These are phyloP conservation scores for Hemibagrus guttatus DNA, from an alignment of 2,797 vertebrate species.

Conservation along the genomic window DNA sequence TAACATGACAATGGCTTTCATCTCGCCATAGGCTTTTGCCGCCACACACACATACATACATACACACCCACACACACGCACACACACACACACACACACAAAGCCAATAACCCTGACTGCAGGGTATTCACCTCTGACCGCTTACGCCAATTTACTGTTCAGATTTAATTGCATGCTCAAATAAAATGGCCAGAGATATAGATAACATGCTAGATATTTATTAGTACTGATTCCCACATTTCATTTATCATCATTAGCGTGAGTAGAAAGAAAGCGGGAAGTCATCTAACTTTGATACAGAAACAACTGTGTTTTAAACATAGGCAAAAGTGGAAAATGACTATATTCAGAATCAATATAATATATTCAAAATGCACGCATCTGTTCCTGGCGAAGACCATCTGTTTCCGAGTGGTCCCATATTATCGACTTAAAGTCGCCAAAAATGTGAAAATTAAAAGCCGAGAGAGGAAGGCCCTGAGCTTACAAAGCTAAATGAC, in stretches of 20 bases:
- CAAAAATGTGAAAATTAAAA: constrained; percentile 50
- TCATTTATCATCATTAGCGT: constrained; percentile 11
- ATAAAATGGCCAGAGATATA: neutral
- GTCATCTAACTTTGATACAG: neutral
- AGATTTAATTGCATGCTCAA: constrained; percentile 14
- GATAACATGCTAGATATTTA: neutral
- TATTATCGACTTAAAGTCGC: constrained; percentile 47
- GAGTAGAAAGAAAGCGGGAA: neutral
- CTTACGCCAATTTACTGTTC: constrained; percentile 17
- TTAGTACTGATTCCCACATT: constrained; percentile 2
- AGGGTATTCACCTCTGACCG: constrained; percentile 52
- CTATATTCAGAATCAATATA: constrained; percentile 35
- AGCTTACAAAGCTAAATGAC: constrained; percentile 64
- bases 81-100: neutral
- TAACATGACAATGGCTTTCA: constrained; percentile 64
- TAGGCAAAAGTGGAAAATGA: constrained; percentile 17
- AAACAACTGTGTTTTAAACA: constrained; percentile 32
- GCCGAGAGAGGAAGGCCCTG: constrained; percentile 40
- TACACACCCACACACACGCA: constrained; percentile 14
- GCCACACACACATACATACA: constrained; percentile 19
- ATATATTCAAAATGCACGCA: constrained; percentile 53
- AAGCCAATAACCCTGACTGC: constrained; percentile 23
- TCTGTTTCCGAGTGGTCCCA: constrained; percentile 46
- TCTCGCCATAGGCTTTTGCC: constrained; percentile 46
- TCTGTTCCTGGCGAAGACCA: constrained; percentile 50